Base-by-base conservation (phyloP, 2,797 vertebrate genomes). In the Rhinophrynus dorsalis region DNA sequence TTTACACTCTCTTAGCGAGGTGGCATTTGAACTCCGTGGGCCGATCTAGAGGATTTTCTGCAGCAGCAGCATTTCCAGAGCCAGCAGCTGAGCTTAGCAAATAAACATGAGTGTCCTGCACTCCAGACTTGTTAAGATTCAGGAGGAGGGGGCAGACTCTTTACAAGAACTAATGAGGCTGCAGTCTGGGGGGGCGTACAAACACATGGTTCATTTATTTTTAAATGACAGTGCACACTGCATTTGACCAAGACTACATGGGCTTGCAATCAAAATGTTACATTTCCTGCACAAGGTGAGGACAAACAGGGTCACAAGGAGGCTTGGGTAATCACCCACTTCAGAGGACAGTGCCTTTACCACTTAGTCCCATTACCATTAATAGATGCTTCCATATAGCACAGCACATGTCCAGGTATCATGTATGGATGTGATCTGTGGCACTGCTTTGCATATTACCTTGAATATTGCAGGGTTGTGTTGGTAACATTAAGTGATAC, bases 81-180 rank as follows among this genome's bases (percentile, higher is more conserved):
- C 70, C 70, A 73, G 40, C 47, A 73, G 70, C 70, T 73, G 70
- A 73, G 70, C 70, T 44, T 66, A 73, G 70, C 70, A 73, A 73
- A 73, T 73, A 73, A 73, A 73, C 70, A 60, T 47, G 55, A 73
- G 47, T 73, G 70, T 73, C 62, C 70, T 66, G 70, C 37, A 44
- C 62, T 66, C 38, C 45, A 37, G 61, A 73, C 70, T 73, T 73
- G 69, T 66, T 73, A 73, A 51, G 69, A 72, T 58, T 59, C 59
- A 73, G 21, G 23, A 52, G 45, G 54, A 52, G 69, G 69, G 61
- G 55, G 55, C 27, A 35, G 70, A 37, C 45, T 32, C 55, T 60
- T 54, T 67, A 60, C 70, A 66, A 67, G 62, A 73, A 73, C 70
- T 67, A 66, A 73, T 73, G 62, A 73, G 70, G 15, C 70, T n/a